Conservation (phyloP, 2,113 vertebrate species). For the Plotosus lineatus region DNA sequence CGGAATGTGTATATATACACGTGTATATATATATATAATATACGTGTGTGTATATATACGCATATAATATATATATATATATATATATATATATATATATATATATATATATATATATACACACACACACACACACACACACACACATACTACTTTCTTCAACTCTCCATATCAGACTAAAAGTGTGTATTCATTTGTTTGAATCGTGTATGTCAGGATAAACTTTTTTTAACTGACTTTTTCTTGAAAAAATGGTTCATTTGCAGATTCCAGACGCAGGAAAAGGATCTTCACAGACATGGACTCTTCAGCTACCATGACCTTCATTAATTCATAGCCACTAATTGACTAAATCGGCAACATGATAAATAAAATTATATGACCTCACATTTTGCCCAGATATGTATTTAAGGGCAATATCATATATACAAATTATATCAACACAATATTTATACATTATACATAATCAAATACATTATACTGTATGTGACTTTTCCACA, state of each 20-base stretch:
- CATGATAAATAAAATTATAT: not conserved
- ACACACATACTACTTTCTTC: too few species aligned
- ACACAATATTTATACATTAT: not conserved
- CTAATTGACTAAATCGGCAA: not conserved
- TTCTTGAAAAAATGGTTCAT: slow-evolving; percentile 17
- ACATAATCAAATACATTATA: not conserved
- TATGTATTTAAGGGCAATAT: not conserved
- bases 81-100: too few species aligned
- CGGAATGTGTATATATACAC: too few species aligned
- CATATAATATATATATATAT: too few species aligned
- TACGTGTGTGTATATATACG: too few species aligned
- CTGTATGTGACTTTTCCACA: too few species aligned
- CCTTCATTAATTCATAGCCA: not conserved
- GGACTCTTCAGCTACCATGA: slow-evolving; percentile 62
- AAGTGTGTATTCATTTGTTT: too few species aligned
- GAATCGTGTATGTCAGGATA: too few species aligned
- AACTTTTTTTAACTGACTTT: not conserved
- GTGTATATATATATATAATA: too few species aligned
- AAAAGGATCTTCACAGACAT: slow-evolving; percentile 58
- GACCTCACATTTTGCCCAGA: not conserved
- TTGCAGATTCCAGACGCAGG: slow-evolving; percentile 62
- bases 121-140: too few species aligned
- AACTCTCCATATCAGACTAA: too few species aligned
- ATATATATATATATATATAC: too few species aligned
- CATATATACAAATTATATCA: not conserved